Percentiles rank a stretch among this genome's conserved stretches.
phyloP scores from a whole-genome alignment of 2,888 invertebrate genomes.

The Ormia ochracea region DNA sequence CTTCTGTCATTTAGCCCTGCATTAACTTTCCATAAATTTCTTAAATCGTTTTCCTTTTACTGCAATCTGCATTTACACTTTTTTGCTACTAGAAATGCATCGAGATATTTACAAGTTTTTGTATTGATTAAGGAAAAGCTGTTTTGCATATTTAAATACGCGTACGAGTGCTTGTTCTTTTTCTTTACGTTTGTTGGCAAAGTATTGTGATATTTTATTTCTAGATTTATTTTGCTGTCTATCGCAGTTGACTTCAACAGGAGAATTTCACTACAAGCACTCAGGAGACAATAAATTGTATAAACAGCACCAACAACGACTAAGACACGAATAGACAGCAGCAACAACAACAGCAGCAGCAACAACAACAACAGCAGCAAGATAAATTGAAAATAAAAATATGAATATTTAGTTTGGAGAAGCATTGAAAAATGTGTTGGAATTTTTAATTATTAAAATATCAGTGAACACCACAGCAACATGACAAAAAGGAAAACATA shows the following conservation, averaged over 20 bases:
- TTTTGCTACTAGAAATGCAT: slow-evolving; percentile 10
- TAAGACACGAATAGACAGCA: too few species aligned
- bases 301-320: too few species aligned
- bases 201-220: slow-evolving; percentile 12
- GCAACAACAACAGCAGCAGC: background rate
- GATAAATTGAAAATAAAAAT: slow-evolving; percentile 11
- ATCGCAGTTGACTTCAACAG: slow-evolving; percentile 14
- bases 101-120: slow-evolving; percentile 20
- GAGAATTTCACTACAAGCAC: slow-evolving; percentile 29
- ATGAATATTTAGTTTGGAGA: slow-evolving; percentile 44
- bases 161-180: background rate
- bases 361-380: background rate
- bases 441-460: slow-evolving; percentile 57
- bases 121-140: slow-evolving; percentile 41
- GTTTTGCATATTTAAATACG: slow-evolving; percentile 49
- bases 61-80: too few species aligned
- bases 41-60: too few species aligned
- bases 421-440: slow-evolving; percentile 54
- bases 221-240: background rate
- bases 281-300: slow-evolving; percentile 40
- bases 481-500: background rate
- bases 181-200: background rate
- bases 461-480: background rate
- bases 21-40: too few species aligned
- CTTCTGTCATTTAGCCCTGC: too few species aligned